Evolutionary conservation across 1,140 invertebrate genomes (phyloP).

Genomic region (Micrasema minimum): DNA sequence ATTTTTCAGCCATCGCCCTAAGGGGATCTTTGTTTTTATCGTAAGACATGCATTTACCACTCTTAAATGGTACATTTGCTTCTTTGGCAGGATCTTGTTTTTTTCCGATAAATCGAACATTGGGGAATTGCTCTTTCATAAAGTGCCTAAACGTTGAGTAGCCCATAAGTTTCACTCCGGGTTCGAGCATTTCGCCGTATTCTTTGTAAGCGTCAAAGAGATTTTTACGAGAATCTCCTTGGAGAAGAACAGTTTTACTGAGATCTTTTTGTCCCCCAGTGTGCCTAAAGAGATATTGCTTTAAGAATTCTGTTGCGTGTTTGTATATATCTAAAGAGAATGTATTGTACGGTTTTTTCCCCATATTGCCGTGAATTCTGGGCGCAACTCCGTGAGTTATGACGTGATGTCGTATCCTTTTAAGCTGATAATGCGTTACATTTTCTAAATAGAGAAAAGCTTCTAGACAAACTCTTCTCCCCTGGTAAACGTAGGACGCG

Average conservation of each 20-base stretch:
- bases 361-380: slow-evolving; percentile 80
- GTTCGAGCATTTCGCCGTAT: slow-evolving; percentile 74
- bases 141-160: slow-evolving; percentile 83
- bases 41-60: slow-evolving; percentile 64
- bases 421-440: slow-evolving; percentile 82
- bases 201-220: slow-evolving; percentile 79
- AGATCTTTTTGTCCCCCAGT: slow-evolving; percentile 62
- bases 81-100: slow-evolving; percentile 71
- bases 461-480: slow-evolving; percentile 79
- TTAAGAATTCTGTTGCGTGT: slow-evolving; percentile 79
- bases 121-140: slow-evolving; percentile 83
- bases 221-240: slow-evolving; percentile 78
- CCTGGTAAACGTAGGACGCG: slow-evolving; percentile 81
- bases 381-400: slow-evolving; percentile 82
- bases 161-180: slow-evolving; percentile 78
- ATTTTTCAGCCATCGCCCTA: slow-evolving; percentile 64
- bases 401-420: slow-evolving; percentile 80
- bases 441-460: slow-evolving; percentile 84
- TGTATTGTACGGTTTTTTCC: slow-evolving; percentile 84
- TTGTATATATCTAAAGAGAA: slow-evolving; percentile 82
- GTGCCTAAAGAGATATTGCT: slow-evolving; percentile 75
- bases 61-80: slow-evolving; percentile 63
- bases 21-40: slow-evolving; percentile 66
- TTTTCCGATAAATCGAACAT: slow-evolving; percentile 75
- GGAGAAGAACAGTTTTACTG: slow-evolving; percentile 72